Conservation (phyloP, 2,888 invertebrate genomes). For the Agrochola macilenta region DNA sequence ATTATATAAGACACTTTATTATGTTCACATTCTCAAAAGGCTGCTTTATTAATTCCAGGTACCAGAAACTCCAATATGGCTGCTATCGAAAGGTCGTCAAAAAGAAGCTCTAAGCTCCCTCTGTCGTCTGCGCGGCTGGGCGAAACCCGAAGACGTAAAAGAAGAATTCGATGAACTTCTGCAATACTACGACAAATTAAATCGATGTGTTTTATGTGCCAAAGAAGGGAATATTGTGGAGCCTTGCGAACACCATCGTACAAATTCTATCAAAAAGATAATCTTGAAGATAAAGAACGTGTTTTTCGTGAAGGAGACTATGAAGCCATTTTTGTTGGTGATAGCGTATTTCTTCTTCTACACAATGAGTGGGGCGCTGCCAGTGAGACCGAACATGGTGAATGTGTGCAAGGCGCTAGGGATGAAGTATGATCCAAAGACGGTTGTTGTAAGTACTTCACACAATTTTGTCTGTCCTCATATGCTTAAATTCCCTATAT, state of each 20-base stretch:
- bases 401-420: slow-evolving; percentile 88
- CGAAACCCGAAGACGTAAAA: slow-evolving; percentile 86
- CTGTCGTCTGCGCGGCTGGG: slow-evolving; percentile 91
- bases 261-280: slow-evolving; percentile 74
- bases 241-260: slow-evolving; percentile 77
- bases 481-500: neutral
- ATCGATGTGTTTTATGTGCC: slow-evolving; percentile 80
- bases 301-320: slow-evolving; percentile 87
- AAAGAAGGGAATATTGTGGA: slow-evolving; percentile 74
- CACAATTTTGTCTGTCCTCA: neutral
- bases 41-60: slow-evolving; percentile 79
- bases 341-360: slow-evolving; percentile 89
- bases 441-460: slow-evolving; percentile 85
- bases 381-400: slow-evolving; percentile 90
- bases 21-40: neutral
- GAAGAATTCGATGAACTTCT: slow-evolving; percentile 88
- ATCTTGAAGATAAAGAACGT: slow-evolving; percentile 79
- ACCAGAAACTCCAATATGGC: slow-evolving; percentile 91
- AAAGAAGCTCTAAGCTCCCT: slow-evolving; percentile 89
- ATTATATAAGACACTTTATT: neutral
- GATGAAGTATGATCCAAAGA: slow-evolving; percentile 85
- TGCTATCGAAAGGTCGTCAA: slow-evolving; percentile 89
- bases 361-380: slow-evolving; percentile 86
- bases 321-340: slow-evolving; percentile 88
- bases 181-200: slow-evolving; percentile 82